Percentiles rank a stretch among this genome's conserved stretches.
Evolutionary conservation across 1,140 invertebrate genomes (phyloP).

Genomic region (Cydia amplana): DNA sequence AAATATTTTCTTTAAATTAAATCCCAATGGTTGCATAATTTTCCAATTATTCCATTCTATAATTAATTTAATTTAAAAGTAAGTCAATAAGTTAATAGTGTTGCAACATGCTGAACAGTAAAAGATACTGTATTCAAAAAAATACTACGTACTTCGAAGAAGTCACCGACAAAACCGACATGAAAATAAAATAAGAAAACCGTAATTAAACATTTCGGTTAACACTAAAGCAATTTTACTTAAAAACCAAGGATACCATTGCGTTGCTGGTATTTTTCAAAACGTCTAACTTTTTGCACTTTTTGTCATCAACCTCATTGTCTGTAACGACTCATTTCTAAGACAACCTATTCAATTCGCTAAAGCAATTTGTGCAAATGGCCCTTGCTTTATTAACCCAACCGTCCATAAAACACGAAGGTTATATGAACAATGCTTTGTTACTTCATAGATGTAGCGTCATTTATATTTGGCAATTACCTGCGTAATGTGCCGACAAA

Average conservation of each 20-base stretch:
- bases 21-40: no score
- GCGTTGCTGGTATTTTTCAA: neutral
- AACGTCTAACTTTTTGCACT: conserved; percentile 18
- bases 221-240: conserved; percentile 16
- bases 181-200: neutral
- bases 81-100: no score
- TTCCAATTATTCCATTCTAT: no score
- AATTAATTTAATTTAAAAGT: no score
- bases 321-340: conserved; percentile 18
- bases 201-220: neutral
- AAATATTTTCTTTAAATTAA: no score
- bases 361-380: conserved; percentile 68
- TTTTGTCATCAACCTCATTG: conserved; percentile 25
- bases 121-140: neutral
- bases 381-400: conserved; percentile 45
- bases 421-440: conserved; percentile 39
- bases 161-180: neutral
- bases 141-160: neutral
- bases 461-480: conserved; percentile 32
- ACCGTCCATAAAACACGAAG: conserved; percentile 54
- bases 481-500: conserved; percentile 42
- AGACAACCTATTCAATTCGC: conserved; percentile 52
- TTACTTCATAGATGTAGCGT: conserved; percentile 10
- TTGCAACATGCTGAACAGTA: no score
- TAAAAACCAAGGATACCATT: conserved; percentile 4